These are phyloP conservation scores for Pseudomyrmex pallidus DNA, from an alignment of 1,140 invertebrate species.

Conservation along the genomic window DNA sequence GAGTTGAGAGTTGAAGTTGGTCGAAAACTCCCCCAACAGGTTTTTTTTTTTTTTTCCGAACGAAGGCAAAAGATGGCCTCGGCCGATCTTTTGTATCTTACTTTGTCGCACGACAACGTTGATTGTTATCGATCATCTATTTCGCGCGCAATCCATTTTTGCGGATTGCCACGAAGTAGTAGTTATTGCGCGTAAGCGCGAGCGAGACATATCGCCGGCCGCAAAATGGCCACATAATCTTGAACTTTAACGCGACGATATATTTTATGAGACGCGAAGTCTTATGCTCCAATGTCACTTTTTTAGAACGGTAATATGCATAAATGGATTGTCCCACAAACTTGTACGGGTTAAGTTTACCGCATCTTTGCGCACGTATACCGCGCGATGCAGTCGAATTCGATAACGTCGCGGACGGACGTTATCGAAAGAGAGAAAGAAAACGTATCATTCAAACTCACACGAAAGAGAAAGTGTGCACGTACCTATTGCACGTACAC, in stretches of 20 bases:
- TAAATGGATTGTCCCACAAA: constrained; percentile 85
- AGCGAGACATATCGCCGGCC: not conserved
- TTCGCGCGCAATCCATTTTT: not conserved
- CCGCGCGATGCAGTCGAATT: constrained; percentile 11
- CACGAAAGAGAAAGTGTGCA: not conserved
- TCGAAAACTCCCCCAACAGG: not conserved
- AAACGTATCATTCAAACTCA: not conserved
- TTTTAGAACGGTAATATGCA: constrained; percentile 82
- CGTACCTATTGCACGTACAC: constrained; percentile 10
- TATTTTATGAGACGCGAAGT: constrained; percentile 83
- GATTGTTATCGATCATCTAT: constrained; percentile 51
- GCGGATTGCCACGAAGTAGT: not conserved
- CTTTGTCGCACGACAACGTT: not conserved
- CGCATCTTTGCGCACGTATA: constrained; percentile 35
- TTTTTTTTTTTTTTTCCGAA: not conserved
- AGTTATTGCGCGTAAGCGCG: not conserved
- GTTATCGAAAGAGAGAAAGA: not conserved
- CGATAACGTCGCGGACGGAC: not conserved
- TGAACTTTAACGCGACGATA: constrained; percentile 81
- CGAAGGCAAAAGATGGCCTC: constrained; percentile 15
- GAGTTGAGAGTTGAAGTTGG: too few species aligned
- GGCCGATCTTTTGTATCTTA: too few species aligned
- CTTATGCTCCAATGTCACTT: constrained; percentile 79
- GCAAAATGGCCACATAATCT: constrained; percentile 73
- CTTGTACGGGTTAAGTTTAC: constrained; percentile 85